Evolutionary conservation across 2,888 invertebrate species (phyloP).

Genomic region (Pachydiplax longipennis): DNA sequence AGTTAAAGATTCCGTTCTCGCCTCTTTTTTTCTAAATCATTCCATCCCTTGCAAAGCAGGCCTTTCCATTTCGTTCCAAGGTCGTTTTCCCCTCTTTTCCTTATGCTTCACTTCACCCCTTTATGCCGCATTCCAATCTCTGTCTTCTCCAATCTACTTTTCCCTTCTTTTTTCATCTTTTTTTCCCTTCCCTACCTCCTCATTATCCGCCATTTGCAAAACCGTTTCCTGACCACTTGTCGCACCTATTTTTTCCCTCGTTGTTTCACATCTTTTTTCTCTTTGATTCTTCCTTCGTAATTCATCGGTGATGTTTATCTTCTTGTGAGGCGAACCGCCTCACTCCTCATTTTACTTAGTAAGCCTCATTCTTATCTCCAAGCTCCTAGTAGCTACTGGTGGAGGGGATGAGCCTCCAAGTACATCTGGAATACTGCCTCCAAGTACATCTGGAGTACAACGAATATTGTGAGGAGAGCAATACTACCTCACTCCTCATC

Average conservation of each 20-base stretch:
- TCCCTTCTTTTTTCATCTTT: neutral
- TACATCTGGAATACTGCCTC: too few species aligned
- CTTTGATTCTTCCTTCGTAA: neutral
- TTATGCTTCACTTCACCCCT: neutral
- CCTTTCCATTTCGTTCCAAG: slow-evolving; percentile 17
- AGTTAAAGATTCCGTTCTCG: neutral
- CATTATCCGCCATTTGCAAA: neutral
- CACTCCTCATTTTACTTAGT: too few species aligned
- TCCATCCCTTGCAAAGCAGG: neutral
- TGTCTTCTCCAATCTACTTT: neutral
- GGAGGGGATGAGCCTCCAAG: too few species aligned
- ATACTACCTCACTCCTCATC: too few species aligned
- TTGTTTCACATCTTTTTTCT: neutral
- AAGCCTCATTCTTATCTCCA: too few species aligned
- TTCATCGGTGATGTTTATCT: neutral
- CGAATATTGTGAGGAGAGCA: too few species aligned
- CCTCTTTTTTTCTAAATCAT: neutral
- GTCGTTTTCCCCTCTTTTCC: neutral
- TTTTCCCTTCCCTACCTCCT: neutral
- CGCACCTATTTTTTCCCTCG: neutral
- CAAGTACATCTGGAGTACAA: too few species aligned
- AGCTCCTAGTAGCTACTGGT: too few species aligned
- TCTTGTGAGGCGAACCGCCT: too few species aligned
- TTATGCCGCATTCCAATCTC: neutral
- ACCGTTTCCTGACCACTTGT: neutral